Evolutionary conservation across 2,113 vertebrate genomes (phyloP), one percentile per base, ranked within the genome.

Genomic region (Xyrauchen texanus): DNA sequence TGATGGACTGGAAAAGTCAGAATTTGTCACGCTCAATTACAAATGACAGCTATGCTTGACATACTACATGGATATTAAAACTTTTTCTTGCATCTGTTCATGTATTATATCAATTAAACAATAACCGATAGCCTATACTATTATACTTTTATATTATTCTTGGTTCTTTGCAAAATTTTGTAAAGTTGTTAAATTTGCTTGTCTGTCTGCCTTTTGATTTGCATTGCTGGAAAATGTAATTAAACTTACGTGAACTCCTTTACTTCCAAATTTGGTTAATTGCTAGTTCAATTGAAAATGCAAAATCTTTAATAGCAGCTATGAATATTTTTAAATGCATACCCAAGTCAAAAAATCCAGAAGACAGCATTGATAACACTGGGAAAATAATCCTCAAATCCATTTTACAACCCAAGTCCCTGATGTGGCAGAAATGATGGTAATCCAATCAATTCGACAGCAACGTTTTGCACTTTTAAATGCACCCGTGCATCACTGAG

Each of bases 351-450:
- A 85, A 80, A 52, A 87, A 76, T 76, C 88, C 88, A 73, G 87
- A 84, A 61, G 82, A 90, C 64, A 93, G 84, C 81, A 94, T 84
- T n/a, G 94, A 89, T 52, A 96, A 85, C 84, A 95, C 84, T 74
- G 92, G 91, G 80, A 96, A 77, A 79, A 95, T 85, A 82, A 93
- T 9, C 78, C 89, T 88, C 68, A 93, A 60, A 90, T 96, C 96
- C 96, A 98, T 98, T 60, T 80, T 88, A n/a, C 21, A 61, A 16
- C 55, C 47, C 15, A 9, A 47, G 4, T 67, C 57, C 49, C 7
- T 34, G 21, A 34, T 34, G 21, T 34, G 21, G 21, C 21, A 34
- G 21, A 6, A 10, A 69, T 21, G 4, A 51, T 46, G 11, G 13
- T 63, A 77, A 4, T 84, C 68, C 64, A 66, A 8, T 67, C 47